These are phyloP conservation scores for Drosophila tripunctata DNA, from an alignment of 2,888 invertebrate species.

Conservation along the genomic window DNA sequence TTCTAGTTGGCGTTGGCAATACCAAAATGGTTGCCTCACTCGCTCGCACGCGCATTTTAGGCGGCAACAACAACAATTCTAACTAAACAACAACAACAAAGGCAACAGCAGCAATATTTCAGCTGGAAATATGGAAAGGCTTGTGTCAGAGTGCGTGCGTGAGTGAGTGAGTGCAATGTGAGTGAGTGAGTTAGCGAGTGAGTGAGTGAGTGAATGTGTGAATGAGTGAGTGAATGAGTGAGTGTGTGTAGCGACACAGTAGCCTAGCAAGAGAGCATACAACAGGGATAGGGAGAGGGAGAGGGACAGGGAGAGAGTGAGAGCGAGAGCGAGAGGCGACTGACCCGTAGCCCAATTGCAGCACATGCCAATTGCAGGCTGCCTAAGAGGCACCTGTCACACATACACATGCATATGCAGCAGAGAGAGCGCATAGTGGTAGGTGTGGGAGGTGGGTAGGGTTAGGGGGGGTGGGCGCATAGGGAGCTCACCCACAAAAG, in stretches of 20 bases:
- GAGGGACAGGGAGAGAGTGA: neutral
- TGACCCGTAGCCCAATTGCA: conserved; percentile 56
- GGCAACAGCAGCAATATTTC: conserved; percentile 62
- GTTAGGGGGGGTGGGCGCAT: neutral
- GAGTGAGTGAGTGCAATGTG: conserved; percentile 7
- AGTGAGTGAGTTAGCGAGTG: neutral
- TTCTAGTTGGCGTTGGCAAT: neutral
- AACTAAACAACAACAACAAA: conserved; percentile 44
- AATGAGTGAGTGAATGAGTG: neutral
- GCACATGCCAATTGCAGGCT: conserved; percentile 46
- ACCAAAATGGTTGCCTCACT: conserved; percentile 41
- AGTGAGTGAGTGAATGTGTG: conserved; percentile 1
- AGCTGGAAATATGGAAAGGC: conserved; percentile 74
- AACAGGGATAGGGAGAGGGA: neutral
- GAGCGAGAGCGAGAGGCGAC: conserved; percentile 19
- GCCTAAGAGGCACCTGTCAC: conserved; percentile 2
- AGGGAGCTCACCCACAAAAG: conserved; percentile 8
- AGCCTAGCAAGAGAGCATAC: neutral
- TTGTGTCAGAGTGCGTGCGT: conserved; percentile 14
- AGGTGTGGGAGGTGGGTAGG: neutral
- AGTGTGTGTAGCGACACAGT: neutral
- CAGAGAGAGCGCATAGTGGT: conserved; percentile 3
- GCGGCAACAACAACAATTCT: conserved; percentile 16
- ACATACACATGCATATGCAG: neutral
- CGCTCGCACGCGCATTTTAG: conserved; percentile 45